A percentile compares a stretch with the other conserved stretches of the same genome.
These are phyloP conservation scores for Lasioglossum villosulum DNA, from an alignment of 2,888 invertebrate species.

Conservation along the genomic window DNA sequence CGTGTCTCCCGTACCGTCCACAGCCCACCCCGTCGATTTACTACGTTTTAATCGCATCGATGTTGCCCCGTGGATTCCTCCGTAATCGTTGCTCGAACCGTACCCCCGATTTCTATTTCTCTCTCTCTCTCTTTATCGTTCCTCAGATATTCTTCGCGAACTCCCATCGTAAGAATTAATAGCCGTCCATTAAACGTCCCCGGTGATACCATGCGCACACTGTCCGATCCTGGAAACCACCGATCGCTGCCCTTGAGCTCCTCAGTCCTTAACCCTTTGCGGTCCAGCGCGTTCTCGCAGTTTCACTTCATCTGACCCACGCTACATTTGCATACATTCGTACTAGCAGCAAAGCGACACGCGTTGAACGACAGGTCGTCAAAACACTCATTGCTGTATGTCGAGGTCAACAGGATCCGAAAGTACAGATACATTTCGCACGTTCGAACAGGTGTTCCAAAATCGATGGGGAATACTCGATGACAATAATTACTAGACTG, in stretches of 20 bases:
- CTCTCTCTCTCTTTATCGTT: background rate
- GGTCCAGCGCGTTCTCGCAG: background rate
- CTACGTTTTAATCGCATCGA: background rate
- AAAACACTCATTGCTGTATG: background rate
- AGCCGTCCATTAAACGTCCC: slow-evolving; percentile 16
- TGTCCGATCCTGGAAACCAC: background rate
- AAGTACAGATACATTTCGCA: background rate
- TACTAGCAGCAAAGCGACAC: background rate
- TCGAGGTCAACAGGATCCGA: background rate
- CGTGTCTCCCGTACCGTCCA: background rate
- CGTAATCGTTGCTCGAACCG: background rate
- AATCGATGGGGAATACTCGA: background rate
- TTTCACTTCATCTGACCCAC: background rate
- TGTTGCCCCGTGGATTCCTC: background rate
- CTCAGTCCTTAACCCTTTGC: slow-evolving; percentile 8
- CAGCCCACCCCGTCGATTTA: background rate
- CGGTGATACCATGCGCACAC: slow-evolving; percentile 7
- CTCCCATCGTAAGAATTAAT: background rate
- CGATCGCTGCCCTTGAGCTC: background rate
- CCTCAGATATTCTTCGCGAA: background rate
- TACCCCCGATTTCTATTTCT: background rate
- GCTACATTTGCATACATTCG: background rate
- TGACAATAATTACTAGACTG: too few relatives aligned
- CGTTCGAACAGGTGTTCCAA: too few relatives aligned
- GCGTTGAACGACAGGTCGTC: background rate